Conservation (phyloP, 2,113 vertebrate genomes). For the Bettongia penicillata region DNA sequence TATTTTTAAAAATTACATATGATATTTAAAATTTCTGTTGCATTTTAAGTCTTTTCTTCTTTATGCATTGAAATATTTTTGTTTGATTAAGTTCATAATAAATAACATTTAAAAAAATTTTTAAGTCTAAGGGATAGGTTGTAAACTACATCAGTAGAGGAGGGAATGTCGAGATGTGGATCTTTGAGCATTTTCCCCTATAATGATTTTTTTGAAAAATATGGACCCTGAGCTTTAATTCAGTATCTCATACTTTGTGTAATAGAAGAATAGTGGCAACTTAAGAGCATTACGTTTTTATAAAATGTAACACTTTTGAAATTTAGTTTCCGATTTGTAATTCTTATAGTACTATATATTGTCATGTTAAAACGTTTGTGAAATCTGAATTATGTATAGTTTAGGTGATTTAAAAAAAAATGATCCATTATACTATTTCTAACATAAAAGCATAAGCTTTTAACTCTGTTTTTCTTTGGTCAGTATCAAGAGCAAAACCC, state of each 20-base stretch:
- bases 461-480: not conserved
- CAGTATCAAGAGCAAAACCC: not conserved
- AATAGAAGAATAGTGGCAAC: not conserved
- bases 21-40: not conserved
- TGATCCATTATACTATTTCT: not conserved
- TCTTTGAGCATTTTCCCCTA: not conserved
- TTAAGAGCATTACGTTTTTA: not conserved
- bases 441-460: not conserved
- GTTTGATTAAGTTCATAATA: not conserved
- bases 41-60: not conserved
- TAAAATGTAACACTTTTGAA: not conserved
- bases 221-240: not conserved
- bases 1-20: no score
- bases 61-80: not conserved
- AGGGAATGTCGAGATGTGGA: not conserved
- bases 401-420: not conserved
- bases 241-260: not conserved
- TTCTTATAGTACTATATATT: not conserved
- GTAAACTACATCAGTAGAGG: not conserved
- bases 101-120: not conserved
- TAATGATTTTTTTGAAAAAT: not conserved
- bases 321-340: constrained; percentile 18
- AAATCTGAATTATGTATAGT: not conserved
- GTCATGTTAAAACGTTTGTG: not conserved
- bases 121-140: not conserved